Base-by-base conservation (phyloP, 2,888 invertebrate genomes). In the Drosophila eohydei region DNA sequence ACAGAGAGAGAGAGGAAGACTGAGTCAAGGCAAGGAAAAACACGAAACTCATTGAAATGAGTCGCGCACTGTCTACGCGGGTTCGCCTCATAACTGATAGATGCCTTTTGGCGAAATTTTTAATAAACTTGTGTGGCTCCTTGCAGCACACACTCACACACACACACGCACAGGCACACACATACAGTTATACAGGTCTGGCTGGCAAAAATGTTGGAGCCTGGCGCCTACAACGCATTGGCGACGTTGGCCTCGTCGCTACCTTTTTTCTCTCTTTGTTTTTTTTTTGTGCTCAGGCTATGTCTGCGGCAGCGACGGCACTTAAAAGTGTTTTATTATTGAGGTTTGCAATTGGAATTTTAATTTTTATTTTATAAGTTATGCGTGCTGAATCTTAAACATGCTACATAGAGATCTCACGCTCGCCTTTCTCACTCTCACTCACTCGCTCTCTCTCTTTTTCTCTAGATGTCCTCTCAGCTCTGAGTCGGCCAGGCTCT, bases 331-430 rank as follows among this genome's bases (percentile, higher is more conserved):
- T 85, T 89, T 88, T 88, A 83, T 79, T 84, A 82, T 85, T 78
- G 80, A 66, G 80, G 85, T 78, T 82, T 87, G 78, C 83, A 78
- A 82, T 79, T 82, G 85, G 88, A 88, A 88, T 88, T 88, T 88
- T 87, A 89, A 88, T 88, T 88, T 83, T 74, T 81, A 89, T 88
- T 89, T 89, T 78, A 89, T 88, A 88, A 81, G 85, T 78, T 79
- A 83, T 89, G 87, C 78, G 76, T 67, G 69, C 60, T 77, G 89
- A 88, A 86, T 89, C 84, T 81, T 77, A 86, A 88, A 73, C 74
- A 82, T 66, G 78, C 77, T 59, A 46, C 67, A 68, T 52, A 77
- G 65, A 71, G 61, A 80, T 76, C 76, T 64, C 57, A 9, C 44
- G 38, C 21, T 9, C 28, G 8, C 40, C 2, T 5, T 8, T 30